These are phyloP conservation scores for Drosophila pseudotalamancana DNA, from an alignment of 2,888 invertebrate species.

Conservation along the genomic window DNA sequence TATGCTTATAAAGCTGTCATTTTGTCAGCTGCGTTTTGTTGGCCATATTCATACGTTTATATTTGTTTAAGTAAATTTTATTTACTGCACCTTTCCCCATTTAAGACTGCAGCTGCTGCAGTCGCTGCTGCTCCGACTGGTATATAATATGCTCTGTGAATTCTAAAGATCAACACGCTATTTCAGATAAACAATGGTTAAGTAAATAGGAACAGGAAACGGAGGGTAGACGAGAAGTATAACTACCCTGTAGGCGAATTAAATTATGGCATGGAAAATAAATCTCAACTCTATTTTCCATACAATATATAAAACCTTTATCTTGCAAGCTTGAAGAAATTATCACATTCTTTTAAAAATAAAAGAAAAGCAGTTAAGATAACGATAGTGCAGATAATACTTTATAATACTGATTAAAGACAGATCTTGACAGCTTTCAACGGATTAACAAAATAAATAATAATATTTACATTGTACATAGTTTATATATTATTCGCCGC, in stretches of 20 bases:
- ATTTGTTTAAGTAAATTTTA: conserved; percentile 21
- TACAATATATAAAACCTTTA: too few species aligned
- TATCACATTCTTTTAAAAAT: too few species aligned
- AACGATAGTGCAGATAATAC: conserved; percentile 28
- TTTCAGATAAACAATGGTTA: conserved; percentile 14
- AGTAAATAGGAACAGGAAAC: conserved; percentile 8
- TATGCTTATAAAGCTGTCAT: conserved; percentile 32
- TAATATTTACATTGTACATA: conserved; percentile 11
- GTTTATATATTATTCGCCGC: conserved; percentile 3
- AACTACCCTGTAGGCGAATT: conserved; percentile 9
- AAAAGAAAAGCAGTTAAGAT: conserved; percentile 36
- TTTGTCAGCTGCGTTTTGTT: conserved; percentile 30
- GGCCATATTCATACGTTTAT: conserved; percentile 7
- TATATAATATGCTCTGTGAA: conserved; percentile 29
- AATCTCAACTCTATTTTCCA: too few species aligned
- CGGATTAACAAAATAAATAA: conserved; percentile 17
- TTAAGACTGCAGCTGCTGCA: conserved; percentile 17
- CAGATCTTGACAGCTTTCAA: not conserved
- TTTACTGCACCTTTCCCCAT: conserved; percentile 25
- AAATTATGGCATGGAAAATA: too few species aligned
- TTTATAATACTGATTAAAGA: conserved; percentile 10
- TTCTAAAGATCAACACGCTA: conserved; percentile 31
- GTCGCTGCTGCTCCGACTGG: not conserved
- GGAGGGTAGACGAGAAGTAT: not conserved
- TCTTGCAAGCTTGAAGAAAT: too few species aligned